Base-by-base conservation (phyloP, 2,797 vertebrate species). In the Cirrhinus mrigala region DNA sequence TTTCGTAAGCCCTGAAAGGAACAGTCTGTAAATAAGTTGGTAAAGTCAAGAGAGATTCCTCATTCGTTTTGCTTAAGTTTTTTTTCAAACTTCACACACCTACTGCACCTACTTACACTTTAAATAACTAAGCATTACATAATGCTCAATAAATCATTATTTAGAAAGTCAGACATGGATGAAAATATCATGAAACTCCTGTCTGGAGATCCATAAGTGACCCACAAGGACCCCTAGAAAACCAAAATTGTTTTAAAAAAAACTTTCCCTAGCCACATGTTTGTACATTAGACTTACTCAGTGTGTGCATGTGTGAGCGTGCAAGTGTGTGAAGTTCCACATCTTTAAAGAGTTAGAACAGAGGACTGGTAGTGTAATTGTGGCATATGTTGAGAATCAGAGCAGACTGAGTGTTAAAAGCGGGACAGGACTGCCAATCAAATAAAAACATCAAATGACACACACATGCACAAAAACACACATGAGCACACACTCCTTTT, bases 261-360 rank as follows among this genome's bases (percentile, higher is more conserved):
- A 33, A 46, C 81, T 64, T 82, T 82, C 81, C 40, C 27, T 62
- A 9, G 14, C 83, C 64, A 78, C 64, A 70, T 79, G 74, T n/a
- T 70, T 56, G 75, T 78, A 29, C 75, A 64, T 62, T 62, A 79
- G 69, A 24, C n/a, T 58, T 71, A 75, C 40, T 75, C 70, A 10
- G 66, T 52, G 46, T 33, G 46, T 33, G 50, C 15, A 27, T 40
- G 46, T 46, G 62, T 29, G 46, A 46, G 56, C 27, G 40, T 48
- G 56, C 52, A 84, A 73, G 78, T 74, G 77, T 81, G 71, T 83
- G 83, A 82, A 69, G 81, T 58, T 80, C 22, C 76, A 85, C 90
- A 89, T 90, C 87, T 91, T 91, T 90, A 89, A 87, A 85, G 70
- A 58, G 87, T 91, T 89, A 87, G 70, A 83, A 89, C 71, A 87